Conservation (phyloP, 2,888 invertebrate species). For the Pasiphila rectangulata region DNA sequence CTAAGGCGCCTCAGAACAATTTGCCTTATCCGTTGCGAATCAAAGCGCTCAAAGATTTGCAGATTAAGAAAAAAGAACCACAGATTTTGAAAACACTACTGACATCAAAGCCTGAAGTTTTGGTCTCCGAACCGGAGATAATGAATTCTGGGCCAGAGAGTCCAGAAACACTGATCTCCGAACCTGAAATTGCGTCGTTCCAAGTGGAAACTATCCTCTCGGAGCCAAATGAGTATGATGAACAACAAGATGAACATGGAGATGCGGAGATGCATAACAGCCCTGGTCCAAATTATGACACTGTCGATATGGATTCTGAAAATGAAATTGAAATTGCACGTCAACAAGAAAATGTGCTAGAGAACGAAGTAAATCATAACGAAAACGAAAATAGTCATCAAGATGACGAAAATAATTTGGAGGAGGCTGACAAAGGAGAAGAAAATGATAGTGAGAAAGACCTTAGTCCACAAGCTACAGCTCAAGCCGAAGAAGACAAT, state of each 20-base stretch:
- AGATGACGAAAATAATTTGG: slow-evolving; percentile 41
- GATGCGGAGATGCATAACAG: slow-evolving; percentile 51
- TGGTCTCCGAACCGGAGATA: slow-evolving; percentile 75
- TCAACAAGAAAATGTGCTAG: slow-evolving; percentile 49
- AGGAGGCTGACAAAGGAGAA: slow-evolving; percentile 34
- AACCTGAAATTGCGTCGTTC: slow-evolving; percentile 76
- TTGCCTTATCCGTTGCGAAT: slow-evolving; percentile 74
- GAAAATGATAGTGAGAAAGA: slow-evolving; percentile 53
- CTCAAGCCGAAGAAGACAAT: slow-evolving; percentile 41
- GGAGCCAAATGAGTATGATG: slow-evolving; percentile 66
- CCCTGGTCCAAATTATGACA: slow-evolving; percentile 67
- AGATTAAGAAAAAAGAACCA: slow-evolving; percentile 75
- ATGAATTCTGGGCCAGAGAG: slow-evolving; percentile 75
- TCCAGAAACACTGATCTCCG: slow-evolving; percentile 75
- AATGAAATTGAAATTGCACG: slow-evolving; percentile 76
- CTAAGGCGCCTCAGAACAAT: slow-evolving; percentile 59
- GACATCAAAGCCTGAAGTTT: slow-evolving; percentile 70
- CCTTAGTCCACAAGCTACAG: slow-evolving; percentile 9
- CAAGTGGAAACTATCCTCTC: slow-evolving; percentile 76
- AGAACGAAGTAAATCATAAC: slow-evolving; percentile 43
- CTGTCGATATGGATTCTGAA: slow-evolving; percentile 76
- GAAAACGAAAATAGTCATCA: slow-evolving; percentile 38
- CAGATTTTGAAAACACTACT: slow-evolving; percentile 76
- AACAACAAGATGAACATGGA: slow-evolving; percentile 49
- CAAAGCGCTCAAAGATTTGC: slow-evolving; percentile 75